These are phyloP conservation scores for Caenorhabditis imperialis DNA, from an alignment of 2,888 invertebrate species.

Conservation along the genomic window DNA sequence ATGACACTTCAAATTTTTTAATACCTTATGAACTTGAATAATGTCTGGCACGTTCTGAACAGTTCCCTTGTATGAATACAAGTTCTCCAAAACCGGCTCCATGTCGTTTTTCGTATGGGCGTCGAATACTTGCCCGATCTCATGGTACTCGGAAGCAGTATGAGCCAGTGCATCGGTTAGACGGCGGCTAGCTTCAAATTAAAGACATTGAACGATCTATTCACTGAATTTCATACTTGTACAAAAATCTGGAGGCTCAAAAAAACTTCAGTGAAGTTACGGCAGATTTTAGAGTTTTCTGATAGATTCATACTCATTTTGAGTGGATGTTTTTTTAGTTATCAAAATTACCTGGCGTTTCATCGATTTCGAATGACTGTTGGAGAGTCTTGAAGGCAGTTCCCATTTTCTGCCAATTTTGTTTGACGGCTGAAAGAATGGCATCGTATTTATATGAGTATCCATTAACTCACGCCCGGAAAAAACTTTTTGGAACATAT, in stretches of 20 bases:
- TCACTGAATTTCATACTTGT: too few relatives aligned
- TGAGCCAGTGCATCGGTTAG: slow-evolving; percentile 66
- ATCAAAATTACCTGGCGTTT: slow-evolving; percentile 63
- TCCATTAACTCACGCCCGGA: slow-evolving; percentile 82
- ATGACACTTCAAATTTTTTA: too few relatives aligned
- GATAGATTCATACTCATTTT: too few relatives aligned
- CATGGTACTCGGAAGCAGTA: slow-evolving; percentile 62
- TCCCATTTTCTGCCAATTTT: slow-evolving; percentile 92
- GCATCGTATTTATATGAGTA: neutral
- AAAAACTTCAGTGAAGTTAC: too few relatives aligned
- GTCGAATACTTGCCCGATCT: slow-evolving; percentile 64
- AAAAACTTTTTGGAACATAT: slow-evolving; percentile 90
- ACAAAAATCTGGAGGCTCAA: neutral
- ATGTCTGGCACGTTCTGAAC: slow-evolving; percentile 92
- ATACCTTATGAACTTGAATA: slow-evolving; percentile 86
- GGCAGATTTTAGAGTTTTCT: too few relatives aligned
- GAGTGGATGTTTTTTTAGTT: too few relatives aligned
- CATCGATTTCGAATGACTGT: slow-evolving; percentile 87
- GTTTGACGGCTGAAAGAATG: slow-evolving; percentile 83
- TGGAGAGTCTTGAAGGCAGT: slow-evolving; percentile 89
- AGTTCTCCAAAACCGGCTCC: slow-evolving; percentile 90
- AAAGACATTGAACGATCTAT: too few relatives aligned
- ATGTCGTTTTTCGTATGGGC: slow-evolving; percentile 82
- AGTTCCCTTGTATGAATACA: slow-evolving; percentile 94
- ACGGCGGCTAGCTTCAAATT: slow-evolving; percentile 52